A percentile compares a stretch with the other conserved stretches of the same genome.
These are phyloP conservation scores for Chaenodraco wilsoni DNA, from an alignment of 2,797 vertebrate genomes.

Conservation along the genomic window DNA sequence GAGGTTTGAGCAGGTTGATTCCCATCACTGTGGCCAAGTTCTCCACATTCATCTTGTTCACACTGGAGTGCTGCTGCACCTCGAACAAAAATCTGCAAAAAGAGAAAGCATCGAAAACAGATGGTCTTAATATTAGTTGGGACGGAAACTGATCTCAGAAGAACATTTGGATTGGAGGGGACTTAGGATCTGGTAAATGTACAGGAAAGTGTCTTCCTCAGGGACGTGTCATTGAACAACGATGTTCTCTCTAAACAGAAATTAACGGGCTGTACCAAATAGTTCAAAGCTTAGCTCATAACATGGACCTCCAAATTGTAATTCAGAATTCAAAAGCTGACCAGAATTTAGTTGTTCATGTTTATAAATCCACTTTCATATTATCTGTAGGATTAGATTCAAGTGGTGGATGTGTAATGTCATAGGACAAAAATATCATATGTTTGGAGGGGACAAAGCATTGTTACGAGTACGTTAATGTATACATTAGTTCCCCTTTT, in stretches of 20 bases:
- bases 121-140: not conserved
- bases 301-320: too few species aligned
- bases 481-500: too few species aligned
- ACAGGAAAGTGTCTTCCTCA: not conserved
- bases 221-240: rapidly evolving
- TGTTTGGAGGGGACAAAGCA: too few species aligned
- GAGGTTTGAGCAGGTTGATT: slow-evolving; percentile 94
- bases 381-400: too few species aligned
- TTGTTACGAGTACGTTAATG: too few species aligned
- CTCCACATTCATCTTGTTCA: slow-evolving; percentile 98
- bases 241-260: not conserved
- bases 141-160: not conserved
- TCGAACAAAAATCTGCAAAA: slow-evolving; percentile 91
- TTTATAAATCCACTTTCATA: too few species aligned
- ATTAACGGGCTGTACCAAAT: too few species aligned
- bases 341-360: too few species aligned
- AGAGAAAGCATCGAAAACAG: not conserved
- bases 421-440: too few species aligned
- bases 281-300: too few species aligned
- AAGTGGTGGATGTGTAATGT: too few species aligned
- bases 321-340: too few species aligned
- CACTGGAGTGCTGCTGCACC: slow-evolving; percentile 88
- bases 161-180: not conserved
- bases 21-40: slow-evolving; percentile 98
- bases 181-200: not conserved